phyloP scores from a whole-genome alignment of 1,140 invertebrate genomes.

The Muscidifurax raptorellus region DNA sequence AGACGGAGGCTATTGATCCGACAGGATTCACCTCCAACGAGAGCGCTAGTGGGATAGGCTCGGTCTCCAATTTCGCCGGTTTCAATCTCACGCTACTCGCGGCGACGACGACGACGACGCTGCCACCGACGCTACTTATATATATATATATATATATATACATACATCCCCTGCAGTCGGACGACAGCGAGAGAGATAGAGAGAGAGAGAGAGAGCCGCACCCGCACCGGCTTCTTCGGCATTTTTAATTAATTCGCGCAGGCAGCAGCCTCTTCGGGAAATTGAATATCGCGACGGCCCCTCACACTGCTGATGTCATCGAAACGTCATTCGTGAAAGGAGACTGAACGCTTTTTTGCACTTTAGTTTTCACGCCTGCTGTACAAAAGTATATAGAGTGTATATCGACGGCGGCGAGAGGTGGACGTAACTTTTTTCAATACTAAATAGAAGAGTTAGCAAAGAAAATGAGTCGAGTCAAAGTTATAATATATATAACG shows the following conservation, averaged over 20 bases:
- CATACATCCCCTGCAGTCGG: not conserved
- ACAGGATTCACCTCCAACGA: conserved; percentile 66
- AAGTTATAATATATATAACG: too few relatives aligned
- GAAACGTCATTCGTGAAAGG: conserved; percentile 2
- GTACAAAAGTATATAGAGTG: not conserved
- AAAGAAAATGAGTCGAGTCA: too few relatives aligned
- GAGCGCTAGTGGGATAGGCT: conserved; percentile 66
- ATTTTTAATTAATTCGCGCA: conserved; percentile 39
- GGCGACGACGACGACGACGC: not conserved
- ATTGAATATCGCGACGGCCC: conserved; percentile 26
- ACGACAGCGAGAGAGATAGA: not conserved
- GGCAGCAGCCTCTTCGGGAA: not conserved
- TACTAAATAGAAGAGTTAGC: too few relatives aligned
- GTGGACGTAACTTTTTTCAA: too few relatives aligned
- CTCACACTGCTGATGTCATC: not conserved
- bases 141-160: not conserved
- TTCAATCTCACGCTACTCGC: conserved; percentile 16
- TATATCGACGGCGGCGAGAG: too few relatives aligned
- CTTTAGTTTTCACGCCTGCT: not conserved
- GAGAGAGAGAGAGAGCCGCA: not conserved
- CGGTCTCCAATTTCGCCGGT: conserved; percentile 56
- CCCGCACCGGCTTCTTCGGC: not conserved
- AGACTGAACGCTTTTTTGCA: not conserved
- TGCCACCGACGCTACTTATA: not conserved
- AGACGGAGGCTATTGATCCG: conserved; percentile 73